Base-by-base conservation (phyloP, 2,888 invertebrate species). In the Buathra laborator region DNA sequence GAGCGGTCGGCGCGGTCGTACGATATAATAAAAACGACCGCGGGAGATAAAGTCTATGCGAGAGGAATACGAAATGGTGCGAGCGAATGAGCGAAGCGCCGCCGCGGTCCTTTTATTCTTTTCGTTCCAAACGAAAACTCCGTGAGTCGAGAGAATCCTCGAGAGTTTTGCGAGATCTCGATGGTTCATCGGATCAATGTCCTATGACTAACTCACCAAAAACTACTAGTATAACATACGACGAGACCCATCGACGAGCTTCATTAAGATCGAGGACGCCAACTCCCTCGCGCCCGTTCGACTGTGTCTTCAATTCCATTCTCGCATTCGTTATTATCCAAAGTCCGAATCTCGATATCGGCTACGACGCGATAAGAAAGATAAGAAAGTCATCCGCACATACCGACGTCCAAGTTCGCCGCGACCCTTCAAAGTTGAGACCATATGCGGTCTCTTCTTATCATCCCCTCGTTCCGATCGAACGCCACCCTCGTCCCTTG, bases 11-110 rank as follows among this genome's bases (percentile, higher is more conserved):
- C 14, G 32, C 62, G 37, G 37, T 87, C 87, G 90, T 90, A 90
- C 90, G 92, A 71, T 75, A 87, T 87, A 62, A 62, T 62, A 62
- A 32, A 16, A 53, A 86, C 85, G 83, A 83, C 71, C 62, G 71
- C 83, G 88, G 62, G 87, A 89, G 88, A 89, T 88, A 89, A 88
- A 87, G 86, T 86, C 85, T 84, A 85, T 92, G 93, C 91, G 91
- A 90, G 90, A 92, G 91, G 94, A 93, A 94, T 94, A 94, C 93
- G 90, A 93, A 93, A 93, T 86, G 86, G 87, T 84, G 87, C 85
- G 87, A 86, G 82, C 70, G 75, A 77, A 80, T 48, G 77, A 62
- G 66, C 75, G 24, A 56, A 71, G 51, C 14, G 24, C n/a, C 19
- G 71, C 5, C 44, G 66, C 71, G 62, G 81, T 84, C 68, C 64